Evolutionary conservation across 1,140 invertebrate species (phyloP).

Genomic region (Tyrophagus putrescentiae): DNA sequence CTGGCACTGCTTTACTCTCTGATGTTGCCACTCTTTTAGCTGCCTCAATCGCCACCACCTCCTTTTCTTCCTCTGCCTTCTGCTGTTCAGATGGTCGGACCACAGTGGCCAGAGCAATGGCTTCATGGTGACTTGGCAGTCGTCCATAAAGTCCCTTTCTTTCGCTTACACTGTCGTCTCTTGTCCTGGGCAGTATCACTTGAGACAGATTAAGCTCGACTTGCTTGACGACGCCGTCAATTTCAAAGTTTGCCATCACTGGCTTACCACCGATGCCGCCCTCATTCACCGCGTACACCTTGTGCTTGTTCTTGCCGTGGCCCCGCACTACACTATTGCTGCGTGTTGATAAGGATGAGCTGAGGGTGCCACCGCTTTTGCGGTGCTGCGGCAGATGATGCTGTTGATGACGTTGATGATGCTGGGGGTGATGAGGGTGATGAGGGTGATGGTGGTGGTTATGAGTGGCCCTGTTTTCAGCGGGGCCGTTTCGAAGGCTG

Average conservation of each 20-base stretch:
- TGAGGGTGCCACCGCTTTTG: no score
- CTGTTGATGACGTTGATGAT: not conserved
- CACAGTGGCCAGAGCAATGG: no score
- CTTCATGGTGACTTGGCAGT: no score
- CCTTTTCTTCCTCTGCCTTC: no score
- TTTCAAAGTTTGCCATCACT: not conserved
- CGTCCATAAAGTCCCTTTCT: no score
- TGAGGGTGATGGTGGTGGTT: not conserved
- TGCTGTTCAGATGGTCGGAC: no score
- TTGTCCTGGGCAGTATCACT: not conserved
- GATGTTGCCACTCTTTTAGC: not conserved
- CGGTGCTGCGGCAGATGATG: not conserved
- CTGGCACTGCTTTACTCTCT: not conserved
- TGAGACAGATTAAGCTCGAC: not conserved
- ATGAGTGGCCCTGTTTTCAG: not conserved
- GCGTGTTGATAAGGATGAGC: not conserved
- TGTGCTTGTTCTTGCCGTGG: not conserved
- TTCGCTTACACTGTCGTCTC: no score
- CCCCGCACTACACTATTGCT: no score
- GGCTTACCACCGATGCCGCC: not conserved
- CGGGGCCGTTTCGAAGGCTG: not conserved
- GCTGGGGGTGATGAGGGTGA: not conserved
- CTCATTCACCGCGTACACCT: conserved; percentile 2
- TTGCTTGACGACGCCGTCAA: not conserved
- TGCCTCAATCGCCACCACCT: not conserved